Base-by-base conservation (phyloP, 2,888 invertebrate species). In the Osmoderma eremita region DNA sequence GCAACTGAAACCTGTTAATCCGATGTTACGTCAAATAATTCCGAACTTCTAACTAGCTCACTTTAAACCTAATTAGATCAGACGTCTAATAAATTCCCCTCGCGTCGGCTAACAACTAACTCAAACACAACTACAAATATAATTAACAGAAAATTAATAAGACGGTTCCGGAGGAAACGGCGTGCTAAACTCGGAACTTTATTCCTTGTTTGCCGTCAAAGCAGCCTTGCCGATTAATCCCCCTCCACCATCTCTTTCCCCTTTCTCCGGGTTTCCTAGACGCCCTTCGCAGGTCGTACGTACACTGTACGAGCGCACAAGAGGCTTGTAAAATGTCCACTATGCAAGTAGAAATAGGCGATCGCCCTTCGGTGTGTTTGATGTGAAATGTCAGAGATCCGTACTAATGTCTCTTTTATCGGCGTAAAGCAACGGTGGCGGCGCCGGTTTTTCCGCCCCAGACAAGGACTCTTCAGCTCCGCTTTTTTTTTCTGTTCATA, bases 131-230 rank as follows among this genome's bases (percentile, higher is more conserved):
- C 48, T 56, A 24, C 51, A 65, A 65, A 65, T 48, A 65, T 56
- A 65, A 65, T 65, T 65, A 65, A 54, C 65, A 17, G 42, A 49
- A 54, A 56, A 65, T 56, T 65, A 54, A 63, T 50, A 61, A 61
- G 30, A 45, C 30, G 24, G 15, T 48, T 45, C 17, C 45, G 15
- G 15, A 15, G 15, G 4, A 15, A 36, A 53, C 22, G 15, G 42
- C 22, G 42, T 22, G 12, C 41, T 53, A 53, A 53, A 53, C 39
- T 53, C 18, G 17, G 53, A 24, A 53, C 53, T 53, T 53, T 53
- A 53, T 53, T 53, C 53, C 38, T 53, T 38, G 53, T 53, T 53
- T 39, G 53, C 30, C 51, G 36, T 53, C 51, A 13, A 24, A 50
- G 18, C 10, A 18, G 18, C 15, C 3, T 18, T 17, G 15, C 45